These are phyloP conservation scores for Acrocyrtus sp. DNA, from an alignment of 2,888 invertebrate genomes.

Conservation along the genomic window DNA sequence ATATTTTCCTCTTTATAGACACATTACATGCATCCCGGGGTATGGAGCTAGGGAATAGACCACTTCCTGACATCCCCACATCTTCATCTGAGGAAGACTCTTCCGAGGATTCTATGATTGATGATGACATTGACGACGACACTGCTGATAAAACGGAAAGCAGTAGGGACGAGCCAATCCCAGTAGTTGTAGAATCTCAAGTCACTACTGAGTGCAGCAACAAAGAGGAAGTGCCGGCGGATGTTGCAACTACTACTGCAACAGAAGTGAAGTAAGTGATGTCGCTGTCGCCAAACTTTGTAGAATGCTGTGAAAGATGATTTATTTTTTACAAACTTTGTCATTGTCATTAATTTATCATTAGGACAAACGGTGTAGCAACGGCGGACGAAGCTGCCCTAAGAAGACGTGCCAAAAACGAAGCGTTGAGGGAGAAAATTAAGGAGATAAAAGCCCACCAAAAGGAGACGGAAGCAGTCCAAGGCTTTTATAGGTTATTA, in stretches of 20 bases:
- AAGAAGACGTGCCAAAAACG: slow-evolving; percentile 59
- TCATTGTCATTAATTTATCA: not conserved
- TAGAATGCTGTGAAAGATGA: slow-evolving; percentile 15
- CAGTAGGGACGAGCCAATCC: slow-evolving; percentile 33
- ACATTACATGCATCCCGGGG: slow-evolving; percentile 20
- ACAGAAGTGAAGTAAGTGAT: slow-evolving; percentile 42
- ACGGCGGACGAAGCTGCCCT: slow-evolving; percentile 47
- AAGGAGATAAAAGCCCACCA: slow-evolving; percentile 63
- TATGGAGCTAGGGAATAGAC: slow-evolving; percentile 40
- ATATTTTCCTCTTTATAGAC: no score
- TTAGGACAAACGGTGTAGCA: slow-evolving; percentile 61
- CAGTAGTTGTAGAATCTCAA: slow-evolving; percentile 38
- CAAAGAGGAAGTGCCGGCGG: not conserved
- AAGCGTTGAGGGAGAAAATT: slow-evolving; percentile 61
- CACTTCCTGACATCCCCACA: slow-evolving; percentile 55
- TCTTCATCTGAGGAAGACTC: slow-evolving; percentile 56
- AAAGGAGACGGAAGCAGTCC: slow-evolving; percentile 62
- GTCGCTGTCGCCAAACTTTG: slow-evolving; percentile 1
- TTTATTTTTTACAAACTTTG: slow-evolving; percentile 4
- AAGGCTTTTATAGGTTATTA: slow-evolving; percentile 63
- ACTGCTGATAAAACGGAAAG: slow-evolving; percentile 37
- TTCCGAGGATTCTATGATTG: slow-evolving; percentile 41
- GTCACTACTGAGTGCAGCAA: slow-evolving; percentile 1
- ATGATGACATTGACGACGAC: slow-evolving; percentile 49
- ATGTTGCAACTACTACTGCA: slow-evolving; percentile 9